Base-by-base conservation (phyloP, 1,140 invertebrate species). In the Bombus pascuorum region DNA sequence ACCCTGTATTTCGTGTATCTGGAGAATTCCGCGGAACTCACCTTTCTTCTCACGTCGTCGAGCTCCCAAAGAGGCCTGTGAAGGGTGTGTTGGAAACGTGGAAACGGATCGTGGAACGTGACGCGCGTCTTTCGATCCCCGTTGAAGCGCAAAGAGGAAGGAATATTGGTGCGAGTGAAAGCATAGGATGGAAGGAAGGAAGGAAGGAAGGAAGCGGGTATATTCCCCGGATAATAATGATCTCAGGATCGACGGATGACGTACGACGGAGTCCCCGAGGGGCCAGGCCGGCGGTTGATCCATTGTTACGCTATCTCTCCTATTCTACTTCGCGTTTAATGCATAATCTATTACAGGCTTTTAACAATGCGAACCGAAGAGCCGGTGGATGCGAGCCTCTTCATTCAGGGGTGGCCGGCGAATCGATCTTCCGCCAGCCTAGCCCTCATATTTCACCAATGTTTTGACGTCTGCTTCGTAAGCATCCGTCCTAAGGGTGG, bases 261-360 rank as follows among this genome's bases (percentile, higher is more conserved):
- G 91, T 84, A 92, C 87, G 92, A 92, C 82, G 91, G 88, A 88
- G 91, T 92, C 90, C 93, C 91, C 90, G 86, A 89, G 92, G 93
- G 91, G 80, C 81, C 83, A 81, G 62, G 87, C 10, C 65, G 91
- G 92, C 90, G 89, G 90, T 90, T 91, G 91, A 90, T 94, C 92
- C 92, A 94, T 95, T 94, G 94, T 94, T 92, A 89, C 86, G 83
- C 90, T 93, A 91, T 91, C 92, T 93, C 92, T 94, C 88, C 89
- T 89, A 92, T 94, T 93, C 90, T 90, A 86, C 80, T 66, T 83
- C 84, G 77, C 89, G 88, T 94, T 94, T 94, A 94, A 95, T 95
- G 93, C 94, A 95, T 95, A 95, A 95, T 95, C 94, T 94, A 95
- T 94, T 94, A 94, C 93, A 88, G 91, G 90, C 91, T 93, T 94